Percentiles rank a stretch among this genome's conserved stretches.
These are phyloP conservation scores for Pogona vitticeps DNA, from an alignment of 2,113 vertebrate genomes.

Conservation along the genomic window DNA sequence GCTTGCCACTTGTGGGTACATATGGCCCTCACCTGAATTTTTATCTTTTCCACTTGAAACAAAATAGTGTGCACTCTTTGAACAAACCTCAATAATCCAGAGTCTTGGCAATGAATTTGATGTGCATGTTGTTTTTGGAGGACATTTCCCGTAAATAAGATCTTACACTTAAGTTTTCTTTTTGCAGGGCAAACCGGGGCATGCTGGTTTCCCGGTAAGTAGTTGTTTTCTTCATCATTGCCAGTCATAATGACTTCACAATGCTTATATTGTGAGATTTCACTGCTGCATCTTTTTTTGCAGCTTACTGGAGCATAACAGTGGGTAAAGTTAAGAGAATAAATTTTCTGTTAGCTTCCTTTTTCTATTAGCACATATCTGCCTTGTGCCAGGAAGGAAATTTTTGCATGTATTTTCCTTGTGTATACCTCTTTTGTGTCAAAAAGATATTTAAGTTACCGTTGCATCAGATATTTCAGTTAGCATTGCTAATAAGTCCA, in stretches of 20 bases:
- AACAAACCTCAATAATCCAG: not conserved
- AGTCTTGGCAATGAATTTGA: not conserved
- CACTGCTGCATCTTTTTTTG: not conserved
- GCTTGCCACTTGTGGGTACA: not conserved
- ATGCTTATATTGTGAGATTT: not conserved
- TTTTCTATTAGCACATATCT: too few species aligned
- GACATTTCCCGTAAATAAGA: slow-evolving; percentile 10
- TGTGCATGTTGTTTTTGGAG: not conserved
- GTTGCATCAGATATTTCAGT: not conserved
- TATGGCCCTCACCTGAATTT: not conserved
- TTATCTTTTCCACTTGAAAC: not conserved
- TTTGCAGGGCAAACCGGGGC: slow-evolving; percentile 52
- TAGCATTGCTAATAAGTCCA: not conserved
- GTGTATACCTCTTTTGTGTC: too few species aligned
- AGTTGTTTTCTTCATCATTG: accelerated
- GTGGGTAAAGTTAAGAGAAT: not conserved
- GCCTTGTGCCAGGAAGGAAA: too few species aligned
- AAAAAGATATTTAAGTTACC: too few species aligned
- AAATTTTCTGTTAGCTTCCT: not conserved
- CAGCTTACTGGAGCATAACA: not conserved
- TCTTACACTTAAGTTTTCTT: not conserved
- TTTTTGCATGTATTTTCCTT: too few species aligned
- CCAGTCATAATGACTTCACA: not conserved
- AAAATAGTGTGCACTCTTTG: not conserved
- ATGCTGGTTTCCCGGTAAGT: slow-evolving; percentile 62